Evolutionary conservation across 1,140 invertebrate species (phyloP).

Genomic region (Drosophila asahinai): DNA sequence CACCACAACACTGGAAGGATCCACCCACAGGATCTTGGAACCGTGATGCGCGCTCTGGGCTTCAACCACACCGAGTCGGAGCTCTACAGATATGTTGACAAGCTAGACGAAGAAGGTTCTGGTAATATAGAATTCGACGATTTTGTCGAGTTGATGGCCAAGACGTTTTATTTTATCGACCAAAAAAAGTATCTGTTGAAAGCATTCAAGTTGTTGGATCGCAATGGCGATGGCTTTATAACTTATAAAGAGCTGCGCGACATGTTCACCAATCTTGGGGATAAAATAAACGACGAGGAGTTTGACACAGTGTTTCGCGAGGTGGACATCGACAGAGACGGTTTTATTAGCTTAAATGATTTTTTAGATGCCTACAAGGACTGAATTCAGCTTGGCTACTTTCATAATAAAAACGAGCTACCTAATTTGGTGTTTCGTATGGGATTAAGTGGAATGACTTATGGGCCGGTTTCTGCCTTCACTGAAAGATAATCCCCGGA

Average conservation of each 20-base stretch:
- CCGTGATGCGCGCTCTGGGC: slow-evolving; percentile 32
- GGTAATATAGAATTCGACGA: slow-evolving; percentile 26
- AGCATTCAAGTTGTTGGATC: slow-evolving; percentile 47
- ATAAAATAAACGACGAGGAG: slow-evolving; percentile 20
- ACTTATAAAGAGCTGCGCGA: slow-evolving; percentile 10
- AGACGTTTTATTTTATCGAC: neutral
- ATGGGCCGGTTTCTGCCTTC: no score
- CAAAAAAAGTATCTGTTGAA: slow-evolving; percentile 18
- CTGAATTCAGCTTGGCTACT: neutral
- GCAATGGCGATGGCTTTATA: slow-evolving; percentile 36
- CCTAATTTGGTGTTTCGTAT: neutral
- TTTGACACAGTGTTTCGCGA: slow-evolving; percentile 10
- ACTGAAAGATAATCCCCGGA: no score
- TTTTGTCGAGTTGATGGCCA: slow-evolving; percentile 27
- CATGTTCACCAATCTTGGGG: slow-evolving; percentile 4
- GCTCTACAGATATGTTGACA: slow-evolving; percentile 31
- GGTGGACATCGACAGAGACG: slow-evolving; percentile 16
- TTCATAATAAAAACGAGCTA: no score
- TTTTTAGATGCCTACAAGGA: slow-evolving; percentile 8
- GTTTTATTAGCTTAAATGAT: slow-evolving; percentile 8
- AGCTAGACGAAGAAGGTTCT: slow-evolving; percentile 41
- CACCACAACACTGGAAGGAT: slow-evolving; percentile 24
- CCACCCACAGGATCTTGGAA: slow-evolving; percentile 18
- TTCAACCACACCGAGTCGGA: slow-evolving; percentile 51
- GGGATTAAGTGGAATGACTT: neutral